Evolutionary conservation across 2,888 invertebrate species (phyloP).

Genomic region (Nomada hirtipes): DNA sequence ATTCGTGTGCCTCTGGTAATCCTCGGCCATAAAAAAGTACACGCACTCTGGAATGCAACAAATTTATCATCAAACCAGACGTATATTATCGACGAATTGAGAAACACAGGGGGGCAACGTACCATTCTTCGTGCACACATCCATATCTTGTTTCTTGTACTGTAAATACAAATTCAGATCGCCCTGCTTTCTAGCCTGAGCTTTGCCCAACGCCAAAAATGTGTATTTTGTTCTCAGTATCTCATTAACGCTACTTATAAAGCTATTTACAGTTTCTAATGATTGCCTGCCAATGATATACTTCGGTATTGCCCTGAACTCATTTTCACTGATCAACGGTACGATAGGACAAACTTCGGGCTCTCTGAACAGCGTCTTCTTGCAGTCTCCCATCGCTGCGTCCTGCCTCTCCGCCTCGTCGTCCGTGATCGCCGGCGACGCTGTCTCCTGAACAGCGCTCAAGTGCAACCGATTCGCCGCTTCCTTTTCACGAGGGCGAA

Average conservation of each 20-base stretch:
- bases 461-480: background rate
- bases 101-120: background rate
- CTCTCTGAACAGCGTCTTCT: constrained; percentile 77
- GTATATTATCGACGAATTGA: background rate
- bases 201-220: constrained; percentile 75
- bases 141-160: constrained; percentile 75
- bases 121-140: constrained; percentile 71
- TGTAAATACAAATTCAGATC: constrained; percentile 76
- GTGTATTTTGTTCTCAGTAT: constrained; percentile 78
- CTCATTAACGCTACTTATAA: constrained; percentile 75
- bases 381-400: constrained; percentile 70
- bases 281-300: constrained; percentile 80
- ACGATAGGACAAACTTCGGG: constrained; percentile 68
- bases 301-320: constrained; percentile 78
- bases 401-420: background rate
- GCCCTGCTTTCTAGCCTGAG: constrained; percentile 78
- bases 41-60: constrained; percentile 71
- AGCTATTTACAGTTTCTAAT: constrained; percentile 71
- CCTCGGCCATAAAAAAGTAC: constrained; percentile 79
- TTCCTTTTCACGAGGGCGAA: constrained; percentile 47
- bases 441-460: background rate
- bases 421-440: background rate
- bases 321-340: constrained; percentile 62
- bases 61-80: background rate
- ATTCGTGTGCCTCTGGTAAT: constrained; percentile 76